These are phyloP conservation scores for Orgyia antiqua DNA, from an alignment of 2,888 invertebrate species.

Conservation along the genomic window DNA sequence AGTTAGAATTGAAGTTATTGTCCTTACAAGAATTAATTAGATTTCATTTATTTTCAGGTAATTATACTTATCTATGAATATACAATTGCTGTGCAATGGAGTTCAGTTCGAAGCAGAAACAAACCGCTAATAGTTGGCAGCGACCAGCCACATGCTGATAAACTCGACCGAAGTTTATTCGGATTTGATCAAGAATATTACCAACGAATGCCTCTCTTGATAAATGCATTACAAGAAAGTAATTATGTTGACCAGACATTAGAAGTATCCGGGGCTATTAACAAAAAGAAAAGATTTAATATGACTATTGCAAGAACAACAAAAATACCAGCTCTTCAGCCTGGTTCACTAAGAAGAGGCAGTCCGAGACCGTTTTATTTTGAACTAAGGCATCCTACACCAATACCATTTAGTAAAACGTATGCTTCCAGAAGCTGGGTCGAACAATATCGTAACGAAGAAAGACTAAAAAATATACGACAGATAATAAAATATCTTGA, in stretches of 20 bases:
- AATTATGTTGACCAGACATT: constrained; percentile 46
- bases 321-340: constrained; percentile 26
- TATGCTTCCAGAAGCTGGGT: constrained; percentile 60
- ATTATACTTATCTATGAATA: constrained; percentile 74
- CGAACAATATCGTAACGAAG: constrained; percentile 63
- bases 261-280: constrained; percentile 32
- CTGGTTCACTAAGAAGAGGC: constrained; percentile 46
- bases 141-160: constrained; percentile 56
- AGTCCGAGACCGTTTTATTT: constrained; percentile 74
- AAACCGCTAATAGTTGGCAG: constrained; percentile 28
- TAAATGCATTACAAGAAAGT: constrained; percentile 68
- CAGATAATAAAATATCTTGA: constrained; percentile 66
- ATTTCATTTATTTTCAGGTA: constrained; percentile 53
- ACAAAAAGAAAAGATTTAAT: constrained; percentile 23
- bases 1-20: too few relatives aligned
- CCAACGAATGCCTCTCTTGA: constrained; percentile 66
- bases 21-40: too few relatives aligned
- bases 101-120: constrained; percentile 54
- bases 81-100: constrained; percentile 68
- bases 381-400: constrained; percentile 57
- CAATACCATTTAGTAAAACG: constrained; percentile 57
- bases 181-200: constrained; percentile 70
- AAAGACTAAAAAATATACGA: constrained; percentile 62
- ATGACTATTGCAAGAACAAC: constrained; percentile 23
- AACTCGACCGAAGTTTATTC: constrained; percentile 58